Evolutionary conservation across 2,888 invertebrate species (phyloP), one percentile per base, ranked within the genome.

Genomic region (Sinodicranocentrus sp.): DNA sequence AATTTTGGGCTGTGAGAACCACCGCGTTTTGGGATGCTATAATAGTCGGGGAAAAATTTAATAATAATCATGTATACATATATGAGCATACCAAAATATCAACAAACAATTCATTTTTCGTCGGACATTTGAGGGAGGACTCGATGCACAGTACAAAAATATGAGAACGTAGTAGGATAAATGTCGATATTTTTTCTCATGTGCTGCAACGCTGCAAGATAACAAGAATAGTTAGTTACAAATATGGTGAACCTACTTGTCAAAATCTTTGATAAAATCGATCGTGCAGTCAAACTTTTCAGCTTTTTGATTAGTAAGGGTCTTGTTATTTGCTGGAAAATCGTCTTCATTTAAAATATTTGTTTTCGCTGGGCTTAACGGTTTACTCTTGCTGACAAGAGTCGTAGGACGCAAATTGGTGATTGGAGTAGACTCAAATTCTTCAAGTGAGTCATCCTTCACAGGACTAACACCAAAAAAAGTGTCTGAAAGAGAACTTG

Each of bases 161-260:
- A 10, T 33, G 3, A 33, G 33, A 33, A 33, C 10, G 33, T 21
- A 25, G 5, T n/a, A n/a, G n/a, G n/a, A n/a, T n/a, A 33, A 33
- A 33, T 33, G 33, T 33, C 10, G 33, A 33, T 10, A 6, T 33
- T n/a, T n/a, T n/a, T n/a, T n/a, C n/a, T n/a, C n/a, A n/a, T n/a
- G n/a, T n/a, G n/a, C n/a, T n/a, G n/a, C n/a, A n/a, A n/a, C n/a
- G n/a, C n/a, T n/a, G n/a, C n/a, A n/a, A n/a, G n/a, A n/a, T n/a
- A n/a, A n/a, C n/a, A n/a, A n/a, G n/a, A n/a, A n/a, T n/a, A n/a
- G n/a, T n/a, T n/a, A n/a, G n/a, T n/a, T n/a, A n/a, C n/a, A n/a
- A n/a, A n/a, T n/a, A n/a, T n/a, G n/a, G 33, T 6, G 33, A 33
- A 19, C 78, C 59, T 28, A 70, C 78, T 61, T 78, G 61, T 78